phyloP scores from a whole-genome alignment of 2,113 vertebrate genomes.

The Bos javanicus region DNA sequence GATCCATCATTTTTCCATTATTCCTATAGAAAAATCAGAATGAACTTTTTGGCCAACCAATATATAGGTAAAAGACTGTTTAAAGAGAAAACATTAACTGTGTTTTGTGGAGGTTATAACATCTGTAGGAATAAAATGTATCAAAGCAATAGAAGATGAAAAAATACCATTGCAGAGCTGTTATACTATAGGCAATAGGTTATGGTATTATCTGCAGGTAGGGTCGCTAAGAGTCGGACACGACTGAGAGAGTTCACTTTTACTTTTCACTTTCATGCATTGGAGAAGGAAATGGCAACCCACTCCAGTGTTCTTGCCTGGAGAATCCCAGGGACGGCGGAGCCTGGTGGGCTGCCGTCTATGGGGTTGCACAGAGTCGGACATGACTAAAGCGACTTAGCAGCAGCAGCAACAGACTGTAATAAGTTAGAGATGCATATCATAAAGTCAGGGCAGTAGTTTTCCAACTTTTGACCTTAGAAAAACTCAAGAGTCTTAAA shows the following conservation, averaged over 20 bases:
- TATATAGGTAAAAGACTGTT: background rate
- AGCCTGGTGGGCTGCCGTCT: too few relatives aligned
- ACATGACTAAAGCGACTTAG: too few relatives aligned
- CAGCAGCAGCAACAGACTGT: background rate
- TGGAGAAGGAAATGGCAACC: too few relatives aligned
- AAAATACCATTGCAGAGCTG: background rate
- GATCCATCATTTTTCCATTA: background rate
- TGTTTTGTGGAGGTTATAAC: background rate
- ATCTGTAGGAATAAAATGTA: background rate
- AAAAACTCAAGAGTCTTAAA: background rate
- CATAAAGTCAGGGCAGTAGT: background rate
- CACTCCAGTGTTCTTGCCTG: too few relatives aligned
- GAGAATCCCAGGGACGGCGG: too few relatives aligned
- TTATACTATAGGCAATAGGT: background rate
- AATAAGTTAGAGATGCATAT: background rate
- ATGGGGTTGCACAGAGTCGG: too few relatives aligned
- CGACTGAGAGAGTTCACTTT: too few relatives aligned
- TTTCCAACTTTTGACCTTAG: background rate
- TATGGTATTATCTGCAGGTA: background rate
- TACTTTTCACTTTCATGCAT: too few relatives aligned
- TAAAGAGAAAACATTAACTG: background rate
- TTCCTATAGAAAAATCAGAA: background rate
- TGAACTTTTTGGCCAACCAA: background rate
- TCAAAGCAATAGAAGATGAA: background rate
- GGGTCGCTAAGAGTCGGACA: too few relatives aligned